These are phyloP conservation scores for Bombus pyrosoma DNA, from an alignment of 1,140 invertebrate species.

Conservation along the genomic window DNA sequence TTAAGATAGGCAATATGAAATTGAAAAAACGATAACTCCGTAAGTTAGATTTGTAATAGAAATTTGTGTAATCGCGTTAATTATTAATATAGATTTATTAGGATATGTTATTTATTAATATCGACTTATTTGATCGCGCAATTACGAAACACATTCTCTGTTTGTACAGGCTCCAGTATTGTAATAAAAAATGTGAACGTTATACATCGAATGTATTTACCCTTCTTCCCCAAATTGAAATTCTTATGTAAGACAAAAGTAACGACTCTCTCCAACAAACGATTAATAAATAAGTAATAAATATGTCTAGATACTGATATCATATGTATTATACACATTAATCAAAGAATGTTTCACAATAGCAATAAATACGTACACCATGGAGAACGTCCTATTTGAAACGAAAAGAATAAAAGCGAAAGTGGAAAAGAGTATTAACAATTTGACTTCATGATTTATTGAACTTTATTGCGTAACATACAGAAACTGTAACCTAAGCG, in stretches of 20 bases:
- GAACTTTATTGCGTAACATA: neutral
- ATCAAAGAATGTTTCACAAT: neutral
- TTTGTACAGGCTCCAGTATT: neutral
- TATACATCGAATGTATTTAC: neutral
- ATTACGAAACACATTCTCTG: neutral
- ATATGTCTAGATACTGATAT: too few relatives aligned
- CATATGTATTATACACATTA: neutral
- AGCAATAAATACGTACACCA: neutral
- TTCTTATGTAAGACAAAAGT: too few relatives aligned
- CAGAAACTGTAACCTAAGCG: neutral
- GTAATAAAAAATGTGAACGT: neutral
- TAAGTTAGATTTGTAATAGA: neutral
- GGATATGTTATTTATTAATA: neutral
- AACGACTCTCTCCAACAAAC: too few relatives aligned
- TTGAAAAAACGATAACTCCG: neutral
- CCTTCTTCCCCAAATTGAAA: fast-evolving
- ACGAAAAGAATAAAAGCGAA: neutral
- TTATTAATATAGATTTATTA: neutral
- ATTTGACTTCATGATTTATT: neutral
- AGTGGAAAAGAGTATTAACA: neutral
- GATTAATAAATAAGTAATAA: too few relatives aligned
- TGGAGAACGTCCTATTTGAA: neutral
- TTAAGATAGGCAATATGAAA: neutral
- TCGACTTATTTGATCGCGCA: neutral
- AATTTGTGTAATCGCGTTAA: neutral